These are phyloP conservation scores for Diachasmimorpha longicaudata DNA, from an alignment of 1,140 invertebrate species.

Conservation along the genomic window DNA sequence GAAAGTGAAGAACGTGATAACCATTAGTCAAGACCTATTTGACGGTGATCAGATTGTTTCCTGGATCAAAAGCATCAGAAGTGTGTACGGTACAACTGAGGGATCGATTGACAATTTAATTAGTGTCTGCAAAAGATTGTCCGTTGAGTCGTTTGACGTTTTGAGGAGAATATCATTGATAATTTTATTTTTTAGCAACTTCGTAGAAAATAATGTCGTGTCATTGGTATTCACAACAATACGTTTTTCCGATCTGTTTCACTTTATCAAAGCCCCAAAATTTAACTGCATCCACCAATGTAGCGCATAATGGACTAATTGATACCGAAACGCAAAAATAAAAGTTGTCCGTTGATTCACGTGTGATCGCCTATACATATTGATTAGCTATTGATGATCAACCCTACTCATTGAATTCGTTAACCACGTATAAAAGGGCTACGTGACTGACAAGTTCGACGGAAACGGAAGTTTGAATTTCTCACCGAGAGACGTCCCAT, in stretches of 20 bases:
- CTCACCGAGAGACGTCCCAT: not conserved
- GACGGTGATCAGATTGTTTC: not conserved
- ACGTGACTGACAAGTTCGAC: not conserved
- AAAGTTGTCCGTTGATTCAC: not conserved
- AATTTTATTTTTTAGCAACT: too few species aligned
- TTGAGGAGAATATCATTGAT: too few species aligned
- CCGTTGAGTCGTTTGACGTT: too few species aligned
- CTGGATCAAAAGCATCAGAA: too few species aligned
- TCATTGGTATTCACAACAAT: too few species aligned
- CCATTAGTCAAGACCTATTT: not conserved
- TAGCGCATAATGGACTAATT: not conserved
- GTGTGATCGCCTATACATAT: constrained; percentile 1
- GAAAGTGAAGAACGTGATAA: not conserved
- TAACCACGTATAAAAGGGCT: not conserved
- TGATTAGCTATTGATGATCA: not conserved
- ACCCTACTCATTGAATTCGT: not conserved
- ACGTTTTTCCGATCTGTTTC: too few species aligned
- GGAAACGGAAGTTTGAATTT: constrained; percentile 7
- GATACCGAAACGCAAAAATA: not conserved
- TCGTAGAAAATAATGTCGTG: too few species aligned
- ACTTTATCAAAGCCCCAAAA: too few species aligned
- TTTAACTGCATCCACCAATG: too few species aligned
- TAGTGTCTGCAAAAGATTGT: too few species aligned
- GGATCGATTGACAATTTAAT: too few species aligned
- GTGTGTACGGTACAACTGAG: too few species aligned